Conservation (phyloP, 1,140 invertebrate species). For the Panulirus ornatus region DNA sequence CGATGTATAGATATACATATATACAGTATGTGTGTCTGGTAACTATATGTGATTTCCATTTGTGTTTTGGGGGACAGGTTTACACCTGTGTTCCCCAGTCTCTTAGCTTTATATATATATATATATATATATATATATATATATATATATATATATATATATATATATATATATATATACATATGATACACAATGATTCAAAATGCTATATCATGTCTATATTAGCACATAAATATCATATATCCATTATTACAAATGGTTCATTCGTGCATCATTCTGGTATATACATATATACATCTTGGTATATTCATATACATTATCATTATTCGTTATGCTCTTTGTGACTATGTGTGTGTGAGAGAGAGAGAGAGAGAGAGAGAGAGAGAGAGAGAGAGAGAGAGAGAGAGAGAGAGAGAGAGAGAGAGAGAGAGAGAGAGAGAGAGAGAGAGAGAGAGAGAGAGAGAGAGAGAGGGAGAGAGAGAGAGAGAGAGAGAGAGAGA, state of each 20-base stretch:
- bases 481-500: slow-evolving; percentile 1
- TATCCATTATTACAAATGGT: slow-evolving; percentile 27
- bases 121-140: neutral
- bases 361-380: neutral
- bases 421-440: slow-evolving; percentile 16
- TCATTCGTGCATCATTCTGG: neutral
- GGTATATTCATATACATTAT: neutral
- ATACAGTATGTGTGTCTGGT: too few relatives aligned
- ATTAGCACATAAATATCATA: neutral
- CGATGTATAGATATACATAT: too few relatives aligned
- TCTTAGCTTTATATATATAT: neutral
- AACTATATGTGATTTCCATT: too few relatives aligned
- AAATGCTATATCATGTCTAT: too few relatives aligned
- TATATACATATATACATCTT: slow-evolving; percentile 25
- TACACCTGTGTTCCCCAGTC: too few relatives aligned
- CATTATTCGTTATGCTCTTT: neutral
- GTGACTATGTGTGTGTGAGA: neutral
- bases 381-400: neutral
- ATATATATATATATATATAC: slow-evolving; percentile 29
- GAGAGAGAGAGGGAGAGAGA: neutral
- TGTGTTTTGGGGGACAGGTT: too few relatives aligned
- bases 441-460: slow-evolving; percentile 3
- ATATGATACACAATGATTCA: too few relatives aligned
- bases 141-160: slow-evolving; percentile 29
- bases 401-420: slow-evolving; percentile 28